These are phyloP conservation scores for Anthophora plumipes DNA, from an alignment of 2,888 invertebrate species.

Conservation along the genomic window DNA sequence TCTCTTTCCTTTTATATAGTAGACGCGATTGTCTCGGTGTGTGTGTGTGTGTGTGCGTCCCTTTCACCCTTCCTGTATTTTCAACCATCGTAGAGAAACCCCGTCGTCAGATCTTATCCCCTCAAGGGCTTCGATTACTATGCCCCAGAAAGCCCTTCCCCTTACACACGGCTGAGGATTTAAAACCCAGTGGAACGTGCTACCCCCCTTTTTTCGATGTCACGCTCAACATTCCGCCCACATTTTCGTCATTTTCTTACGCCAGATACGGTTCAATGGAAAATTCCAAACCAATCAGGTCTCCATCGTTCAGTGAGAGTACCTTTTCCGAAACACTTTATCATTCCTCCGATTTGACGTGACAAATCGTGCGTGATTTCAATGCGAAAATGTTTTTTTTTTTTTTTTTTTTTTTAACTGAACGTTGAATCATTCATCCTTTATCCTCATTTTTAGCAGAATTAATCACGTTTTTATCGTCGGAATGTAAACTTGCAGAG, in stretches of 20 bases:
- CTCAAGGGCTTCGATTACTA: conserved; percentile 44
- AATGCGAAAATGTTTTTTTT: too few species aligned
- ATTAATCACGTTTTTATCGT: too few species aligned
- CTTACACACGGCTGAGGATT: conserved; percentile 27
- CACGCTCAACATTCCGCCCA: background rate
- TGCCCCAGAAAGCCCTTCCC: conserved; percentile 35
- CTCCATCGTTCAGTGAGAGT: background rate
- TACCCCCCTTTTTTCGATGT: conserved; percentile 7
- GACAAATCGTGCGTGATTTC: too few species aligned
- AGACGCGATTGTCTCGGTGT: background rate
- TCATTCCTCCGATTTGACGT: too few species aligned
- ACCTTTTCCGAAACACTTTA: background rate
- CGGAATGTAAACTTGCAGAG: too few species aligned
- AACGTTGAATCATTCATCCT: too few species aligned
- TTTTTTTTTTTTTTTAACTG: too few species aligned
- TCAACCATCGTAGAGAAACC: conserved; percentile 30
- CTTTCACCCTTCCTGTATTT: conserved; percentile 48
- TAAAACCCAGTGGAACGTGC: conserved; percentile 30
- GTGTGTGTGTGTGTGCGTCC: conserved; percentile 16
- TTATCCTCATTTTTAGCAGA: too few species aligned
- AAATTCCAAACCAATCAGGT: background rate
- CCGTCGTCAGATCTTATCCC: conserved; percentile 18
- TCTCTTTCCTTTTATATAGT: too few species aligned
- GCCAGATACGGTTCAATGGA: background rate
- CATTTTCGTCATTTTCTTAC: too few species aligned